Percentiles rank a stretch among this genome's conserved stretches.
Conservation (phyloP, 1,140 invertebrate species). For the Anadara kagoshimensis region DNA sequence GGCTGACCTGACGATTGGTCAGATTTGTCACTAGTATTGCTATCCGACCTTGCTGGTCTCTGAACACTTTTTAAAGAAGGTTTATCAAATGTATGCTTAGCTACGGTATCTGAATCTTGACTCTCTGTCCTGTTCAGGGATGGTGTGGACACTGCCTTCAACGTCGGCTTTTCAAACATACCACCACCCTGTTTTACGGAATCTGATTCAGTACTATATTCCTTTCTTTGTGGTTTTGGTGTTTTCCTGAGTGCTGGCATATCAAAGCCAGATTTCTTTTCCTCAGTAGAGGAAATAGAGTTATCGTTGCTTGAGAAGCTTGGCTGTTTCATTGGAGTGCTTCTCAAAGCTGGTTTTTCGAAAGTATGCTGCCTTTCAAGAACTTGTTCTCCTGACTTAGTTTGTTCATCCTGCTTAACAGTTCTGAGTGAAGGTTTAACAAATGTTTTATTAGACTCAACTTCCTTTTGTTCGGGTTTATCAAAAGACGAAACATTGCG, state of each 20-base stretch:
- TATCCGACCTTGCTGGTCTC: conserved; percentile 6
- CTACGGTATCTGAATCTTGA: not conserved
- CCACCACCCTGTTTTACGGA: not conserved
- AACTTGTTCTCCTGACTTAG: not conserved
- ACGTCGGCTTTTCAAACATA: conserved; percentile 15
- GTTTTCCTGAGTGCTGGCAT: conserved; percentile 32
- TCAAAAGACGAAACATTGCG: conserved; percentile 19
- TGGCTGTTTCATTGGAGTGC: conserved; percentile 6
- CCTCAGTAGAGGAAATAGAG: not conserved
- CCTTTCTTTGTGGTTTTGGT: conserved; percentile 6
- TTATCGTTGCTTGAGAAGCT: conserved; percentile 1
- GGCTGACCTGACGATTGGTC: conserved; percentile 4
- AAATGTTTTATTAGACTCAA: conserved; percentile 33
- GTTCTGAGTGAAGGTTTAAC: conserved; percentile 31
- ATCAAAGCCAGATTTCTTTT: conserved; percentile 31
- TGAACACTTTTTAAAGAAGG: conserved; percentile 25
- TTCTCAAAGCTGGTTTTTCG: conserved; percentile 29
- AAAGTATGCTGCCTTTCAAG: conserved; percentile 13
- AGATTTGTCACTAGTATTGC: not conserved
- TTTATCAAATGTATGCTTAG: conserved; percentile 20
- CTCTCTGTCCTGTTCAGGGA: not conserved
- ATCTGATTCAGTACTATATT: not conserved
- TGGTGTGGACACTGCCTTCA: conserved; percentile 25
- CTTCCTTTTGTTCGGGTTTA: conserved; percentile 16
- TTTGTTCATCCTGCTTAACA: conserved; percentile 2